Base-by-base conservation (phyloP, 2,888 invertebrate genomes). In the Agelastica alni region DNA sequence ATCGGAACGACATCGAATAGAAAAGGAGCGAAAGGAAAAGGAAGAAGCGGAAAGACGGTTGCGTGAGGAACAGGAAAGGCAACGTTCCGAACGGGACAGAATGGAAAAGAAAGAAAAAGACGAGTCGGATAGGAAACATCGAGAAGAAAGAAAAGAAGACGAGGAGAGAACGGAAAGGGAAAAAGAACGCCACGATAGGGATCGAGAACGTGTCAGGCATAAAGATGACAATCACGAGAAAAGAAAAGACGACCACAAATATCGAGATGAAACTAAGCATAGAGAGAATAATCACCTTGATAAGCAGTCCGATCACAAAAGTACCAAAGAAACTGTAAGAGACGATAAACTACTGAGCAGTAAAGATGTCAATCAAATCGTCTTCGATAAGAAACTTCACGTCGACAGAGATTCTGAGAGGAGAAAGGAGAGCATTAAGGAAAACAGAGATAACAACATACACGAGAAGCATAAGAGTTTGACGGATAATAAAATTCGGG, bases 371-470 rank as follows among this genome's bases (percentile, higher is more conserved):
- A 63, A 66, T 45, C 72, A 72, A 34, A 48, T 53, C 18, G 46
- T 53, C 14, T 18, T 37, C 3, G 37, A 39, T 5, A 39, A 39
- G 7, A 67, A 66, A 55, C 69, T 72, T 41, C 72, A 72, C 49
- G 52, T 66, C 32, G 82, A 82, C 14, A 68, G 65, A 52, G 81
- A 81, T 34, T 60, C 61, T 7, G 73, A 75, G 30, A 79, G 80
- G 67, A 70, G 76, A 45, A 76, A 75, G 64, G 77, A 79, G 44
- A 74, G 70, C 54, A 68, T 72, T 34, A 78, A 77, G 65, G 83
- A 84, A 62, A 72, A 78, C 58, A 70, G 78, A 56, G 76, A 75
- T 55, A 83, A 80, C 70, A 78, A 79, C 58, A 77, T 81, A 30
- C 71, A 72, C 53, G 83, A 81, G 32, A 83, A 82, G 74, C 79